phyloP scores from a whole-genome alignment of 2,888 invertebrate genomes.

The Tachina fera region DNA sequence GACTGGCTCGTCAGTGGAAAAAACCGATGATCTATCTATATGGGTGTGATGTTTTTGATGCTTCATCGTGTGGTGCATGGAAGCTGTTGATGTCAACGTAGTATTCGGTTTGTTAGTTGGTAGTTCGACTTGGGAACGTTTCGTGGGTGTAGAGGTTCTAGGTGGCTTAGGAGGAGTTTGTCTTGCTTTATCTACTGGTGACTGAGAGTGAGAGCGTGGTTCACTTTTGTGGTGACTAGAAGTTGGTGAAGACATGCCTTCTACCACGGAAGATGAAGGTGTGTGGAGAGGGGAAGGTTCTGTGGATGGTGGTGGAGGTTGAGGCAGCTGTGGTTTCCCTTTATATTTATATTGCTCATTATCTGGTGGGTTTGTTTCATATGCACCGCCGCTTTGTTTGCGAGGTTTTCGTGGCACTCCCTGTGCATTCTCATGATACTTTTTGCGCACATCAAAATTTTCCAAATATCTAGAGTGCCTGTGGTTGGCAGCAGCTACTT shows the following conservation, averaged over 20 bases:
- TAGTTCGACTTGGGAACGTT: constrained; percentile 62
- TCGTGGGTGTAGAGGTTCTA: constrained; percentile 73
- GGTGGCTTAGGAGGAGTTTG: constrained; percentile 75
- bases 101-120: constrained; percentile 45
- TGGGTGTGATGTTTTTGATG: constrained; percentile 63
- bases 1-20: constrained; percentile 83
- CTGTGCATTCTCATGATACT: constrained; percentile 78
- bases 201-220: constrained; percentile 74
- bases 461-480: constrained; percentile 82
- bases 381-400: constrained; percentile 74
- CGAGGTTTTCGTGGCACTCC: constrained; percentile 77
- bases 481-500: constrained; percentile 74
- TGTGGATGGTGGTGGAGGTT: constrained; percentile 73
- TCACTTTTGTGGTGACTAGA: constrained; percentile 70
- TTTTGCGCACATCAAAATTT: constrained; percentile 81
- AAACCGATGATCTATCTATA: constrained; percentile 77
- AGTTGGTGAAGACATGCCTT: constrained; percentile 69
- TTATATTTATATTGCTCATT: constrained; percentile 73
- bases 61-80: constrained; percentile 32
- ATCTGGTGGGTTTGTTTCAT: constrained; percentile 71
- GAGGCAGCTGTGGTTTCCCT: constrained; percentile 75
- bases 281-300: constrained; percentile 72
- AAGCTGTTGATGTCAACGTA: constrained; percentile 46
- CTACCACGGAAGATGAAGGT: constrained; percentile 73
- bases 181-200: constrained; percentile 72